phyloP scores from a whole-genome alignment of 2,113 vertebrate species.

The Chascanopsetta lugubris region DNA sequence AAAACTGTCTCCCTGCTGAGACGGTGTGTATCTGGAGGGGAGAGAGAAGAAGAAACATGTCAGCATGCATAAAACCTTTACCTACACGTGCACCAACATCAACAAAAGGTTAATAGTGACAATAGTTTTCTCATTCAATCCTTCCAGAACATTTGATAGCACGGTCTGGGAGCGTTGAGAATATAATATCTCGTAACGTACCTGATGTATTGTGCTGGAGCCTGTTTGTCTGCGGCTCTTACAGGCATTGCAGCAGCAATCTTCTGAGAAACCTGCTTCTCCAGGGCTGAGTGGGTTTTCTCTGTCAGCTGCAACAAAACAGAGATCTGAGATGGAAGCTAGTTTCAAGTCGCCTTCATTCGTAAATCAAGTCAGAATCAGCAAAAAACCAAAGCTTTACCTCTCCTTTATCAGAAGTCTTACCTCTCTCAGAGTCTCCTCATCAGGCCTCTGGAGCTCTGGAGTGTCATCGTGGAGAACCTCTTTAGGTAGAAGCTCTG shows the following conservation, averaged over 20 bases:
- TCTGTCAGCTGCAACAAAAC: slow-evolving; percentile 88
- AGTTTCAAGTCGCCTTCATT: neutral
- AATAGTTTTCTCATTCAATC: too few relatives aligned
- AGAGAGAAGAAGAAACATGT: neutral
- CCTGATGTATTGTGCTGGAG: slow-evolving; percentile 98
- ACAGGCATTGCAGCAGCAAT: slow-evolving; percentile 99
- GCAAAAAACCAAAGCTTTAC: neutral
- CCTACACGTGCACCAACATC: rapidly evolving
- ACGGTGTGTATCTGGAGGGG: slow-evolving; percentile 91
- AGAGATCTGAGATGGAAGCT: too few relatives aligned
- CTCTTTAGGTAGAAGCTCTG: slow-evolving; percentile 96
- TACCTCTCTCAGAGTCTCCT: slow-evolving; percentile 95
- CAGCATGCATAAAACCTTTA: neutral
- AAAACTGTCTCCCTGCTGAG: slow-evolving; percentile 97
- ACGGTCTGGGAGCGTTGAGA: too few relatives aligned
- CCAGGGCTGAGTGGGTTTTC: slow-evolving; percentile 92
- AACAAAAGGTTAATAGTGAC: neutral
- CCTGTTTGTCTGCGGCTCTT: slow-evolving; percentile 95
- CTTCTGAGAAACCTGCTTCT: slow-evolving; percentile 96
- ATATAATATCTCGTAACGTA: too few relatives aligned
- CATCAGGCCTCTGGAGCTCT: slow-evolving; percentile 92
- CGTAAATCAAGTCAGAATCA: neutral
- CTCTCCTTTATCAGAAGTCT: too few relatives aligned
- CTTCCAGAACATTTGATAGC: neutral
- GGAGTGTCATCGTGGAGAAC: slow-evolving; percentile 91